These are phyloP conservation scores for Marmota flaviventris DNA, from an alignment of 2,113 vertebrate genomes.

Conservation along the genomic window DNA sequence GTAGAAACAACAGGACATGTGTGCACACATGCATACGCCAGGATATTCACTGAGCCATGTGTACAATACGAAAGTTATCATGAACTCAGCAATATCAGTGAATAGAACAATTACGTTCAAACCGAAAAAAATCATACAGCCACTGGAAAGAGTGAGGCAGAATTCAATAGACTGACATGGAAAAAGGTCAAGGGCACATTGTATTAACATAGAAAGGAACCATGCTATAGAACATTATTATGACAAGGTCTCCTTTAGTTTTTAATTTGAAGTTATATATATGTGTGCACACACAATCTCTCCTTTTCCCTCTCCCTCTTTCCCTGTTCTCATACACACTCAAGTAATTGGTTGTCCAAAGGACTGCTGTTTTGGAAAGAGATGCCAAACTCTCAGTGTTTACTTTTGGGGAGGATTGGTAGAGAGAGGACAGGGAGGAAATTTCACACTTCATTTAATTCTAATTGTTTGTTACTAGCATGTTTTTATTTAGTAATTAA, in stretches of 20 bases:
- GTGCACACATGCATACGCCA: background rate
- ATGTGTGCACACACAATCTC: background rate
- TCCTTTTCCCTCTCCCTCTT: background rate
- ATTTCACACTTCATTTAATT: constrained; percentile 20
- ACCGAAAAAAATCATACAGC: background rate
- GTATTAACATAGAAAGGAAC: background rate
- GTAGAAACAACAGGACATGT: background rate
- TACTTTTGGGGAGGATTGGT: background rate
- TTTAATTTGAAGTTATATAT: background rate
- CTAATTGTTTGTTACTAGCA: background rate
- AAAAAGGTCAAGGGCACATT: background rate
- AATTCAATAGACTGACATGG: background rate
- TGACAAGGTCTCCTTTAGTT: background rate
- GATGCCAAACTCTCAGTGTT: background rate
- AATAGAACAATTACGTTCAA: background rate
- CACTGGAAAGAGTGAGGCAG: background rate
- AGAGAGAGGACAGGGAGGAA: background rate
- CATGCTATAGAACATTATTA: background rate
- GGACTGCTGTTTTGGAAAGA: background rate
- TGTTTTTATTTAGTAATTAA: constrained; percentile 63
- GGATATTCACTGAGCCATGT: background rate
- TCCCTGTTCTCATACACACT: background rate
- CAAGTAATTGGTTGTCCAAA: background rate
- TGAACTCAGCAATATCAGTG: background rate
- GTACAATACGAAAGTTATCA: background rate